Base-by-base conservation (phyloP, 2,797 vertebrate species). In the Hirundo rustica region DNA sequence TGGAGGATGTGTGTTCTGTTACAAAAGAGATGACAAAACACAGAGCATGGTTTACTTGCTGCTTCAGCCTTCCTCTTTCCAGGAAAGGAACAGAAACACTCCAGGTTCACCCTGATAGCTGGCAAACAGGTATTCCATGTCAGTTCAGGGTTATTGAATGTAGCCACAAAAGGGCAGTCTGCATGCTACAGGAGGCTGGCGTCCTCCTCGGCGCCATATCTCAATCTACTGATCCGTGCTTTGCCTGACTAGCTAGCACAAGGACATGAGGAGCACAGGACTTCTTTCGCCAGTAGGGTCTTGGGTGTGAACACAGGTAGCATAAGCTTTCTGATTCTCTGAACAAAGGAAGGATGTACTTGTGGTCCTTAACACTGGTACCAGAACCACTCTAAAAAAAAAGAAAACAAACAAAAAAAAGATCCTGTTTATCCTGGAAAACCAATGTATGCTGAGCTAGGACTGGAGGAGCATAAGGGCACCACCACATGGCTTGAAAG, bases 161-260 rank as follows among this genome's bases (percentile, higher is more conserved):
- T 7, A 82, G 29, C 18, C 47, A 61, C 18, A 57, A 51, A 71
- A 84, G 11, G 30, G 25, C 44, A 42, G 7, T 8, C 36, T 71
- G 18, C 6, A 30, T 25, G 30, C 26, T 55, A 4, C 1, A 65
- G 29, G 15, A 84, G 15, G 66, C 12, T 36, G 9, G 13, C 42
- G 40, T 47, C 48, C 22, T 38, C 34, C 73, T 42, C 7, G 17
- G 16, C 11, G 13, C 48, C 53, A 70, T 21, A 3, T 44, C 5
- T 32, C 78, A 48, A 12, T 21, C 36, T 62, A 8, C 3, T 13
- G 22, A 76, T 74, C 36, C 0, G 0, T 4, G 16, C 15, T n/a
- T 50, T 36, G 3, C 38, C 36, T 6, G 18, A 82, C 32, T 26
- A 23, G 9, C 26, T 65, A 50, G 57, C 22, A 76, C 0, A 6